Conservation (phyloP, 1,140 invertebrate species). For the Panagrolaimus sp. region DNA sequence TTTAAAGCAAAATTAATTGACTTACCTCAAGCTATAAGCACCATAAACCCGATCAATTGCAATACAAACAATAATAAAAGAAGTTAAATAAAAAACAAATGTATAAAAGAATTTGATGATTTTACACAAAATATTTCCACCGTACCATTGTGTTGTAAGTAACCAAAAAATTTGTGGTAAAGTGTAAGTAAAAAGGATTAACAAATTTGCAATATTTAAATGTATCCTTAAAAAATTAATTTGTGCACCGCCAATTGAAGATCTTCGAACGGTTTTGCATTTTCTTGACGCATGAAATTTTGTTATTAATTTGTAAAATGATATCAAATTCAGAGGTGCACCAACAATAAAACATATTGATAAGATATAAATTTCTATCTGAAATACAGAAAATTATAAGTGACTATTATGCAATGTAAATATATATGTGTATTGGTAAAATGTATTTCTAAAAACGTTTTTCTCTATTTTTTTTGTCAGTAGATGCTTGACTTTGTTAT, state of each 20-base stretch:
- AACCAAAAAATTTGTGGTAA: slow-evolving; percentile 56
- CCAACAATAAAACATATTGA: slow-evolving; percentile 45
- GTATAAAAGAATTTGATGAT: slow-evolving; percentile 58
- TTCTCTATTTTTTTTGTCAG: too few species aligned
- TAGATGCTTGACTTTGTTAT: too few species aligned
- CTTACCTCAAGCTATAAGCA: slow-evolving; percentile 53
- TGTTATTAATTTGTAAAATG: slow-evolving; percentile 41
- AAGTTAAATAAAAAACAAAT: slow-evolving; percentile 57
- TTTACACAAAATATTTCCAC: slow-evolving; percentile 53
- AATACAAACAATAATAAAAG: slow-evolving; percentile 57
- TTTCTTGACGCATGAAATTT: slow-evolving; percentile 18
- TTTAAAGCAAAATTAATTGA: too few species aligned
- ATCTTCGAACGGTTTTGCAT: too few species aligned
- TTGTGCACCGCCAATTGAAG: slow-evolving; percentile 24
- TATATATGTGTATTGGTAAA: too few species aligned
- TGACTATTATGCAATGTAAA: too few species aligned
- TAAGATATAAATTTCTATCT: slow-evolving; percentile 51
- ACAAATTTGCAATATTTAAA: slow-evolving; percentile 52
- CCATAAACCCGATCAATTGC: slow-evolving; percentile 53
- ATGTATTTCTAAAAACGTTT: too few species aligned
- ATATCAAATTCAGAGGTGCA: slow-evolving; percentile 47
- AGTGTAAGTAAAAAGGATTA: slow-evolving; percentile 55
- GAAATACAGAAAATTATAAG: too few species aligned
- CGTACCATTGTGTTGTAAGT: slow-evolving; percentile 49
- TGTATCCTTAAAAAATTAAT: slow-evolving; percentile 49